Base-by-base conservation (phyloP, 1,140 invertebrate species). In the Sminthurinus signatus region DNA sequence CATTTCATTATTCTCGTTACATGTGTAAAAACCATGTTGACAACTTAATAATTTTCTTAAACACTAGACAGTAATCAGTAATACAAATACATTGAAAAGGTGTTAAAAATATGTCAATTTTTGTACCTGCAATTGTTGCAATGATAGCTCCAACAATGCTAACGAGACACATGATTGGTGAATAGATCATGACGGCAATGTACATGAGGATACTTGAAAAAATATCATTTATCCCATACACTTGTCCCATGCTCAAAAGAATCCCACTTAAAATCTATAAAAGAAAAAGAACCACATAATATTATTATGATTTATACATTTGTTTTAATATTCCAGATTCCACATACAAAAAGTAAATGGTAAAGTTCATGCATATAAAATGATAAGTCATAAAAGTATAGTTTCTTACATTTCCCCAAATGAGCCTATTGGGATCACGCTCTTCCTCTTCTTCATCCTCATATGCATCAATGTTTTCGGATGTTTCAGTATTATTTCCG, bases 101-200 rank as follows among this genome's bases (percentile, higher is more conserved):
- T 14, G 10, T 5, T n/a, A 52, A 39, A 39, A 19, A 10, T 15
- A 60, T 27, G 8, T 28, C 29, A 23, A 23, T 12, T 10, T n/a
- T 19, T 27, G 23, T 28, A 29, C 78, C 78, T 63, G 74, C 67
- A 10, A 79, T 62, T 10, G 74, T 74, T 3, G 74, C 76, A 14
- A 76, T 29, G 1, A 76, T 60, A 8, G 78, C 75, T 14, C 79
- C 79, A 23, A 76, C 39, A 31, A 77, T 74, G 28, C 74, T 74
- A 56, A 79, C 78, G 10, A 72, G 60, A 55, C 75, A 75, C 3
- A 75, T 74, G 4, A 74, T 68, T 3, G 79, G 79, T 28, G 79
- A 80, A 59, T 76, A 80, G 61, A 80, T 73, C 60, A 79, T 48
- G 48, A 76, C 61, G 32, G 72, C 75, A n/a, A 80, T 69, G 63